phyloP scores from a whole-genome alignment of 2,888 invertebrate species.

The Hypena proboscidalis region DNA sequence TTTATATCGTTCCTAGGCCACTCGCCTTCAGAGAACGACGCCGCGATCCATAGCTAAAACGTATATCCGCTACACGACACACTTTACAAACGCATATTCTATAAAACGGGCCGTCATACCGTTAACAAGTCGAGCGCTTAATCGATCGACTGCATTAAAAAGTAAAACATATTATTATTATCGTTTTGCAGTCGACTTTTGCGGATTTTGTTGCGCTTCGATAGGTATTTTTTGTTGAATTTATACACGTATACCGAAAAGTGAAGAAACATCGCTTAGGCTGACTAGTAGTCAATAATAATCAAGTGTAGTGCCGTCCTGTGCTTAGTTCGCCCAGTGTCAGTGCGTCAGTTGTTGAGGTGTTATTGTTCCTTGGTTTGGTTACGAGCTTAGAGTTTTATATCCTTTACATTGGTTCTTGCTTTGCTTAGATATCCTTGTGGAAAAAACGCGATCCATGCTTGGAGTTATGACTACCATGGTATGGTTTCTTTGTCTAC shows the following conservation, averaged over 20 bases:
- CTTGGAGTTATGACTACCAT: constrained; percentile 85
- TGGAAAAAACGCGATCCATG: constrained; percentile 83
- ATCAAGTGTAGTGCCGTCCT: constrained; percentile 71
- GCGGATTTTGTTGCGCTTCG: constrained; percentile 73
- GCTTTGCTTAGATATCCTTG: constrained; percentile 70
- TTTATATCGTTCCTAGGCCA: constrained; percentile 72
- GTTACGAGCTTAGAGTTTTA: constrained; percentile 73
- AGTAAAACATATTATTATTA: constrained; percentile 76
- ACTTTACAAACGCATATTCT: constrained; percentile 45
- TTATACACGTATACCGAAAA: constrained; percentile 50
- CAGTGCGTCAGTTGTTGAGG: constrained; percentile 72
- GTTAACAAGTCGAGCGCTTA: constrained; percentile 69
- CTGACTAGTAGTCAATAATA: constrained; percentile 48
- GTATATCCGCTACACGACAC: constrained; percentile 49
- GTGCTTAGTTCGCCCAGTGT: constrained; percentile 81
- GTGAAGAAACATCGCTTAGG: constrained; percentile 55
- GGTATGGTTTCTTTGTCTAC: constrained; percentile 85
- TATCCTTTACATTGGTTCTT: constrained; percentile 60
- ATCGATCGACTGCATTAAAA: constrained; percentile 83
- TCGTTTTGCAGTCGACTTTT: constrained; percentile 70
- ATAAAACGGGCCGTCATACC: constrained; percentile 59
- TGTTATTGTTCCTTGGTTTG: constrained; percentile 72
- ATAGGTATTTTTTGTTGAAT: constrained; percentile 57
- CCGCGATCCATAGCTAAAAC: constrained; percentile 61
- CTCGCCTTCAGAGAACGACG: constrained; percentile 64